Evolutionary conservation across 2,113 vertebrate species (phyloP).

Genomic region (Erinaceus europaeus): DNA sequence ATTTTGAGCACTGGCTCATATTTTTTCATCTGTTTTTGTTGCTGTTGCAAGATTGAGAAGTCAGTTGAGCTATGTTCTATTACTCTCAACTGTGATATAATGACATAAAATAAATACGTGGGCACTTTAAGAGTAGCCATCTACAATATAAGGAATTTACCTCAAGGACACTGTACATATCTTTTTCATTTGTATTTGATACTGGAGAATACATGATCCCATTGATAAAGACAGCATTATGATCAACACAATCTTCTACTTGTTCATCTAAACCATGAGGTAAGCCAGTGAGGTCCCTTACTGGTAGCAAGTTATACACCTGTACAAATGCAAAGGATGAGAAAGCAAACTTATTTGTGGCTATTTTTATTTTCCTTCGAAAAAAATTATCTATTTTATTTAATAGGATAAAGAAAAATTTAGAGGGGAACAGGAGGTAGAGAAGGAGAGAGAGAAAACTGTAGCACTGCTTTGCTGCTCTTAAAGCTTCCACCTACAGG

Average conservation of each 20-base stretch:
- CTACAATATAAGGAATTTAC: conserved; percentile 56
- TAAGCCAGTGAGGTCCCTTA: conserved; percentile 73
- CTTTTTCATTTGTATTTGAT: conserved; percentile 56
- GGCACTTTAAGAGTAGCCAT: background rate
- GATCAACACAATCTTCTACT: conserved; percentile 59
- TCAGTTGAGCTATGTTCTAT: background rate
- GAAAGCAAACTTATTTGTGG: background rate
- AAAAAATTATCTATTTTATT: background rate
- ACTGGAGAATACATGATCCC: conserved; percentile 72
- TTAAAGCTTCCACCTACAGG: no score
- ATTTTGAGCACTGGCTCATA: background rate
- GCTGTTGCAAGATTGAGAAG: background rate
- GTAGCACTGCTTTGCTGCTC: no score
- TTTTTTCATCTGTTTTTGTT: background rate
- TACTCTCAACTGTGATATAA: background rate
- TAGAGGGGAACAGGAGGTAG: background rate
- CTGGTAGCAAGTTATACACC: conserved; percentile 78
- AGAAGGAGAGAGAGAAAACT: no score
- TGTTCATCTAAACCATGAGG: background rate
- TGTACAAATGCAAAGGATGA: conserved; percentile 50
- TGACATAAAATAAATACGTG: background rate
- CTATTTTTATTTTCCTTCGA: background rate
- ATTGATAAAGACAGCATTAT: conserved; percentile 43
- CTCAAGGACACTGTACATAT: conserved; percentile 75
- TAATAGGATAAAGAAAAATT: background rate